These are phyloP conservation scores for Protaetia brevitarsis DNA, from an alignment of 1,140 invertebrate genomes.

Conservation along the genomic window DNA sequence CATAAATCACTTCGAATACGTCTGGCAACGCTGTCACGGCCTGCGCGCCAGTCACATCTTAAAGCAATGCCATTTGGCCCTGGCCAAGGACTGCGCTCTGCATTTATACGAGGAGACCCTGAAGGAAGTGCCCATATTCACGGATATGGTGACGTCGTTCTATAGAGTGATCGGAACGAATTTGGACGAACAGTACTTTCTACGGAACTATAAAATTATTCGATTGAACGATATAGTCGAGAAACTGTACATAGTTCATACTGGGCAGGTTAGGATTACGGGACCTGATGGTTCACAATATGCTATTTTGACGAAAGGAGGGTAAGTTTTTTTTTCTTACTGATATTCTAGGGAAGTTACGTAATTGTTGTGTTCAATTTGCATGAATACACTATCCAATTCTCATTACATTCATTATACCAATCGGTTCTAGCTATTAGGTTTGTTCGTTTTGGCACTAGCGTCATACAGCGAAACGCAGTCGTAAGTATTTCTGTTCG, in stretches of 20 bases:
- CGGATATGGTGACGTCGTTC: constrained; percentile 26
- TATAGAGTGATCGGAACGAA: constrained; percentile 28
- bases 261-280: constrained; percentile 6
- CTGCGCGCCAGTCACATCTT: constrained; percentile 24
- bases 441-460: no score
- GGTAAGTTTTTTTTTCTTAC: no score
- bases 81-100: constrained; percentile 31
- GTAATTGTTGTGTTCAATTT: no score
- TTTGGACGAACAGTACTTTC: constrained; percentile 29
- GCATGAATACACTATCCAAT: no score
- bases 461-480: no score
- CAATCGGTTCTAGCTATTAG: no score
- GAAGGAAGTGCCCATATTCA: constrained; percentile 29
- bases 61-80: constrained; percentile 28
- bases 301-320: constrained; percentile 22
- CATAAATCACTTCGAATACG: constrained; percentile 34
- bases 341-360: no score
- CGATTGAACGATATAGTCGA: constrained; percentile 31
- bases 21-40: constrained; percentile 34
- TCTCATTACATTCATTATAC: no score
- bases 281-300: constrained; percentile 23
- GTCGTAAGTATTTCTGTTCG: no score
- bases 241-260: constrained; percentile 23
- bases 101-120: constrained; percentile 31
- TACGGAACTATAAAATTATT: constrained; percentile 26